phyloP scores from a whole-genome alignment of 1,140 invertebrate species.

The Lordiphosa clarofinis region DNA sequence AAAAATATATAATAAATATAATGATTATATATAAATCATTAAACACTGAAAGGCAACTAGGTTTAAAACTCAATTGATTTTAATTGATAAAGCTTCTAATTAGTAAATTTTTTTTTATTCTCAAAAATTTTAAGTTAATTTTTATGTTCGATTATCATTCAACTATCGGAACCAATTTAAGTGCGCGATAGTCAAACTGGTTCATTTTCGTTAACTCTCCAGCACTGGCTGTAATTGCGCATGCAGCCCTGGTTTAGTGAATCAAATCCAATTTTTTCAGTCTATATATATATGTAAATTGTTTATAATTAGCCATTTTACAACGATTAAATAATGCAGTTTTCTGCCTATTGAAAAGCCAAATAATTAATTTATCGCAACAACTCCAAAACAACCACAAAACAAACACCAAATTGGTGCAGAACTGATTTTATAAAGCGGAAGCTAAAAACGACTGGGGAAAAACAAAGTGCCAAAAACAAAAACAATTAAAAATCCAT shows the following conservation, averaged over 20 bases:
- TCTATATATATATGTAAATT: conserved; percentile 44
- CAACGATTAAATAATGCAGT: conserved; percentile 64
- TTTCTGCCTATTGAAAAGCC: conserved; percentile 41
- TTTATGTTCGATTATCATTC: no score
- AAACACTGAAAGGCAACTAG: no score
- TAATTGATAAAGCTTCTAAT: no score
- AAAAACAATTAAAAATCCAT: conserved; percentile 32
- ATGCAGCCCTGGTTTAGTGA: conserved; percentile 3
- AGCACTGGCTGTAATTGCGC: not conserved
- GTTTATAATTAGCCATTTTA: conserved; percentile 73
- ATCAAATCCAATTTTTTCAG: not conserved
- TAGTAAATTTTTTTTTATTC: no score
- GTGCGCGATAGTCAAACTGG: not conserved
- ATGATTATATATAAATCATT: no score
- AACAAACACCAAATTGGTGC: conserved; percentile 4
- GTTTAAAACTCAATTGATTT: no score
- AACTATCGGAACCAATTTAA: no score
- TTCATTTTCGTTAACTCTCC: not conserved
- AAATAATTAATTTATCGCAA: conserved; percentile 27
- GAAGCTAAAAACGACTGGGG: conserved; percentile 30
- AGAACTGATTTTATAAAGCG: conserved; percentile 19
- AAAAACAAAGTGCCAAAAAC: conserved; percentile 62
- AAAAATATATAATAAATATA: no score
- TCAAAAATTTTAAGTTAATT: no score
- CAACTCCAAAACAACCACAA: conserved; percentile 6